A percentile compares a stretch with the other conserved stretches of the same genome.
These are phyloP conservation scores for Pyrochroa serraticornis DNA, from an alignment of 2,888 invertebrate species.

Conservation along the genomic window DNA sequence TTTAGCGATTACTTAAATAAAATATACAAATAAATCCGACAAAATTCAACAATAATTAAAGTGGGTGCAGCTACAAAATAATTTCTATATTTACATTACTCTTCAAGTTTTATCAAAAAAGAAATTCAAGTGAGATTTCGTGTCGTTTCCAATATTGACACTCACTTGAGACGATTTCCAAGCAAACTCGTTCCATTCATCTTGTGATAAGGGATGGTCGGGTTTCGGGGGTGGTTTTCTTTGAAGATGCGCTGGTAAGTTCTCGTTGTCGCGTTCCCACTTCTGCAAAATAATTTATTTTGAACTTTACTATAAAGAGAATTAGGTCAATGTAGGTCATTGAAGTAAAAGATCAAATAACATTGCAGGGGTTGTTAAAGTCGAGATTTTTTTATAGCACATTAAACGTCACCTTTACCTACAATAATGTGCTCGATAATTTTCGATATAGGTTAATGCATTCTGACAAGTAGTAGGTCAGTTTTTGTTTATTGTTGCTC, in stretches of 20 bases:
- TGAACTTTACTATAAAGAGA: neutral
- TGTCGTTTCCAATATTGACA: neutral
- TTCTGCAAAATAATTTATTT: conserved; percentile 55
- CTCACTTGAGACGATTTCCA: conserved; percentile 63
- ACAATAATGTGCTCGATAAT: neutral
- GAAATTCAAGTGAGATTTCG: too few relatives aligned
- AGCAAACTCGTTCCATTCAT: conserved; percentile 61
- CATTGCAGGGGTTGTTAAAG: neutral
- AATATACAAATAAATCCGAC: too few relatives aligned
- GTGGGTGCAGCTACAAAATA: too few relatives aligned
- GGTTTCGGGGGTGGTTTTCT: conserved; percentile 64
- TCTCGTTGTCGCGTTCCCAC: conserved; percentile 68
- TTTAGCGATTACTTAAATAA: too few relatives aligned
- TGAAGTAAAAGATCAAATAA: neutral
- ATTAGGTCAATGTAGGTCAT: neutral
- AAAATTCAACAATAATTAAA: too few relatives aligned
- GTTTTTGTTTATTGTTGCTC: conserved; percentile 9
- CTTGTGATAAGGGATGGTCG: conserved; percentile 52
- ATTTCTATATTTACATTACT: too few relatives aligned
- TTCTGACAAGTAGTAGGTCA: conserved; percentile 21
- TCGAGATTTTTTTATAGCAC: neutral
- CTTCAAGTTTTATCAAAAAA: too few relatives aligned
- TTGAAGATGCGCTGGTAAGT: conserved; percentile 60
- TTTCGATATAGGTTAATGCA: conserved; percentile 23
- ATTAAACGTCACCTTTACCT: neutral